Evolutionary conservation across 1,140 invertebrate genomes (phyloP).

Genomic region (Proales similis): DNA sequence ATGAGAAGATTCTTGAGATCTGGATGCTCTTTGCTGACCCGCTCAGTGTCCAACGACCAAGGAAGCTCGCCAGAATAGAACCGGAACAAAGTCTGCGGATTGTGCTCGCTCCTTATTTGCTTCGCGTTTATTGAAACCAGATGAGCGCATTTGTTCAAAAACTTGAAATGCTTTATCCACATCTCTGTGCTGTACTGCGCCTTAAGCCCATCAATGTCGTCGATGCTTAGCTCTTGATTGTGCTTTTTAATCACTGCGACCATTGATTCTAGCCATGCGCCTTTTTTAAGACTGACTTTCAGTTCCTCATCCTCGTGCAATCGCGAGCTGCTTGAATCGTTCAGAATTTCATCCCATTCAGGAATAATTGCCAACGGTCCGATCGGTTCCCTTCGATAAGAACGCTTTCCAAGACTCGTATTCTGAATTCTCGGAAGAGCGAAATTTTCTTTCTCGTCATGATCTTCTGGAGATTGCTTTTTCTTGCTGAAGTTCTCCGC

Average conservation of each 20-base stretch:
- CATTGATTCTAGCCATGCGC: constrained; percentile 16
- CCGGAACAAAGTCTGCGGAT: constrained; percentile 48
- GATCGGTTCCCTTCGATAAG: too few species aligned
- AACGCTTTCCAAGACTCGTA: too few species aligned
- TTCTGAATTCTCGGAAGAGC: too few species aligned
- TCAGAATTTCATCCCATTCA: too few species aligned
- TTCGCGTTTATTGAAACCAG: constrained; percentile 8
- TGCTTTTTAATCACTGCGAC: background rate
- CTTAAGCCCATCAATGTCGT: background rate
- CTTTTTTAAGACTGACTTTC: background rate
- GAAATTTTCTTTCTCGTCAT: too few species aligned
- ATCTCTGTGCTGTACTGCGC: constrained; percentile 7
- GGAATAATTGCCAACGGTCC: too few species aligned
- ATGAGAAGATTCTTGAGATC: constrained; percentile 48
- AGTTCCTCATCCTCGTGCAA: constrained; percentile 5
- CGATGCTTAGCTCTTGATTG: background rate
- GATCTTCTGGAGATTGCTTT: too few species aligned
- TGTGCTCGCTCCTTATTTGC: background rate
- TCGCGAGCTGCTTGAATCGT: too few species aligned
- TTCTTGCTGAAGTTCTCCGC: too few species aligned
- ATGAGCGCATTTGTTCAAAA: constrained; percentile 18
- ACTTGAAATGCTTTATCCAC: constrained; percentile 35
- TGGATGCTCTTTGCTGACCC: constrained; percentile 47
- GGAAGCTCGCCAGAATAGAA: constrained; percentile 51
- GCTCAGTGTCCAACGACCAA: constrained; percentile 51